Evolutionary conservation across 2,888 invertebrate genomes (phyloP).

Genomic region (Colostygia pectinataria): DNA sequence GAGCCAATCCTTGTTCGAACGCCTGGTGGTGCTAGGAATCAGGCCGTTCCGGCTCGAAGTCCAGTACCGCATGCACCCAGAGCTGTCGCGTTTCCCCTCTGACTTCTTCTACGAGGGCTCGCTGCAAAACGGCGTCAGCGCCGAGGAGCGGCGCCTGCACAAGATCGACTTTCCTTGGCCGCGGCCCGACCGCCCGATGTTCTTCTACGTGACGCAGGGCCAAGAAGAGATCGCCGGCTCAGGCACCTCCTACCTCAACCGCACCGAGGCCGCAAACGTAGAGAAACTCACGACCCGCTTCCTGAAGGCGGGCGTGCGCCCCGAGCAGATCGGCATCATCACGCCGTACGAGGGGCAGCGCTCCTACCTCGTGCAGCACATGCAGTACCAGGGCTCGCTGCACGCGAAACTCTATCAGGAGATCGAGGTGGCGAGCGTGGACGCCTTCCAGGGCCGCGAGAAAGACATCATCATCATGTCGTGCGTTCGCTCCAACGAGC

Average conservation of each 20-base stretch:
- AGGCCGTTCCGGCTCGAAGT: conserved; percentile 98
- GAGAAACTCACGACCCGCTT: conserved; percentile 98
- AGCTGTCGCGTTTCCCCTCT: conserved; percentile 97
- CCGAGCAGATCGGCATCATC: conserved; percentile 99
- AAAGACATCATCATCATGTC: conserved; percentile 99
- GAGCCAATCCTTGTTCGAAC: conserved; percentile 98
- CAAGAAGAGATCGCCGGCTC: conserved; percentile 99
- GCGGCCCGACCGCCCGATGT: conserved; percentile 97
- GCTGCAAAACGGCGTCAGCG: conserved; percentile 98
- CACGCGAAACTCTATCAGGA: conserved; percentile 98
- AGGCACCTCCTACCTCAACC: conserved; percentile 98
- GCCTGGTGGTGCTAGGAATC: conserved; percentile 98
- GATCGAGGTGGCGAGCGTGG: conserved; percentile 99
- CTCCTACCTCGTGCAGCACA: conserved; percentile 98
- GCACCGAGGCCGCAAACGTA: conserved; percentile 99
- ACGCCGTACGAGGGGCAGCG: conserved; percentile 99
- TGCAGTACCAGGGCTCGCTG: conserved; percentile 99
- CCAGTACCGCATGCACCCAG: conserved; percentile 99
- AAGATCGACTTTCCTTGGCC: conserved; percentile 99
- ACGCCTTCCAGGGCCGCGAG: conserved; percentile 99
- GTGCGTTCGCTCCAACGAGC: conserved; percentile 98
- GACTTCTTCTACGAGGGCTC: conserved; percentile 99
- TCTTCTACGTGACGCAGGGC: conserved; percentile 98
- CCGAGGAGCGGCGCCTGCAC: conserved; percentile 94
- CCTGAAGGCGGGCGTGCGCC: conserved; percentile 96